Evolutionary conservation across 1,140 invertebrate genomes (phyloP), one percentile per base, ranked within the genome.

Genomic region (Phocides pigmalion): DNA sequence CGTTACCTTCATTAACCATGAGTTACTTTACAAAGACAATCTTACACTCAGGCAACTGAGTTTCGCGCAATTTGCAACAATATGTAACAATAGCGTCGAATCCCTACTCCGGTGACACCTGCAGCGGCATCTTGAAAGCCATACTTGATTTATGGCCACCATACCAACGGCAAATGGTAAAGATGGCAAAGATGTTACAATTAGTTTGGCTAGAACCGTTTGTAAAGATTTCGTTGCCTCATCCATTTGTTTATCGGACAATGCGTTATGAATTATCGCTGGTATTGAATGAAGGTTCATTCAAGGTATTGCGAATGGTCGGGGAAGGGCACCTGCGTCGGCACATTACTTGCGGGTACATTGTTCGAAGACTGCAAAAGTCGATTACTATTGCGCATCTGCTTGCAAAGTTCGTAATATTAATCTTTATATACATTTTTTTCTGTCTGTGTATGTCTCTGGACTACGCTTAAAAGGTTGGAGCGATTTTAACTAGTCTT

Each of bases 201-300:
- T 20, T 47, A 25, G 46, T 47, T 47, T 47, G n/a, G 20, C 46
- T 47, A 47, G 46, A 47, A 25, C 17, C 20, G 46, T 25, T 15
- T 6, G 39, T n/a, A n/a, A n/a, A n/a, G 4, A 42, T 42, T 12
- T 20, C 22, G 19, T 22, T 47, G 46, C 25, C 25, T 47, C 46
- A 12, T 47, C 46, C 20, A 19, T 19, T n/a, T n/a, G 42, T 20
- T 46, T n/a, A 32, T 32, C 3, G 28, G 28, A 32, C 28, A 32
- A 32, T 11, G 28, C 28, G 9, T 46, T 46, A 46, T 46, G 42
- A 46, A 46, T 46, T 17, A 39, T 39, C n/a, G 11, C 12, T 3
- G 2, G 11, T n/a, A 4, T 11, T 46, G 9, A 46, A 46, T 20
- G 42, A 6, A 28, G 16, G 3, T 20, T 9, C 11, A 46, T 46